Percentiles rank a stretch among this genome's conserved stretches.
Conservation (phyloP, 2,113 vertebrate genomes). For the Seriola dumerili region DNA sequence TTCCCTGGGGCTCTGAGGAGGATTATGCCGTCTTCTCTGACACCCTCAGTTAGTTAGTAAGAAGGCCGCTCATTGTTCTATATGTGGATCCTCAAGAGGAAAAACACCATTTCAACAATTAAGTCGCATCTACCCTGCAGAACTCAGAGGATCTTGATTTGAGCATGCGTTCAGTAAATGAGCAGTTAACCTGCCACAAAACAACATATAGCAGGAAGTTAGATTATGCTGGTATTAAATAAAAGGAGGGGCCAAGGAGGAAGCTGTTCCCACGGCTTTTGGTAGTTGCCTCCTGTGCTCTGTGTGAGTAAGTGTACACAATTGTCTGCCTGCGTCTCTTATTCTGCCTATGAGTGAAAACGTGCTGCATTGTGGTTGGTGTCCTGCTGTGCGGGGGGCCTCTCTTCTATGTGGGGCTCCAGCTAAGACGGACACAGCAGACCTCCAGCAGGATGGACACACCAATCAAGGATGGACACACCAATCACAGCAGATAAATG, state of each 20-base stretch:
- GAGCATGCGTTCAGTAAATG: slow-evolving; percentile 28
- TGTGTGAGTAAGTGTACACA: slow-evolving; percentile 65
- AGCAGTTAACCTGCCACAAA: slow-evolving; percentile 53
- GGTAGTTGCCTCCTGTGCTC: slow-evolving; percentile 51
- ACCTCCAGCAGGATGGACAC: slow-evolving; percentile 67
- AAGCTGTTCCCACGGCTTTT: slow-evolving; percentile 66
- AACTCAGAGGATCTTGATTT: slow-evolving; percentile 43
- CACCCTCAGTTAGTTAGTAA: slow-evolving; percentile 68
- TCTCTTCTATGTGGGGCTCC: slow-evolving; percentile 70
- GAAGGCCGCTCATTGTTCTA: slow-evolving; percentile 71
- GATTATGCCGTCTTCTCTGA: slow-evolving; percentile 73
- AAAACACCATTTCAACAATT: slow-evolving; percentile 68
- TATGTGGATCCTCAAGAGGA: slow-evolving; percentile 52
- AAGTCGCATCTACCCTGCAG: slow-evolving; percentile 48
- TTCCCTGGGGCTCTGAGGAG: slow-evolving; percentile 60
- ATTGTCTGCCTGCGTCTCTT: slow-evolving; percentile 55
- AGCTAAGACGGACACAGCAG: slow-evolving; percentile 72
- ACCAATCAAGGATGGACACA: slow-evolving; percentile 74
- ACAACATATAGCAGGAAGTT: slow-evolving; percentile 42
- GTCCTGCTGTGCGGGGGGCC: slow-evolving; percentile 75
- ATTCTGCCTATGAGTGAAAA: slow-evolving; percentile 64
- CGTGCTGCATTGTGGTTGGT: slow-evolving; percentile 66
- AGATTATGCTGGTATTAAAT: slow-evolving; percentile 18
- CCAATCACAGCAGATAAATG: slow-evolving; percentile 80
- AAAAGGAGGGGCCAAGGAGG: slow-evolving; percentile 32